Evolutionary conservation across 2,888 invertebrate species (phyloP).

Genomic region (Idaea straminata): DNA sequence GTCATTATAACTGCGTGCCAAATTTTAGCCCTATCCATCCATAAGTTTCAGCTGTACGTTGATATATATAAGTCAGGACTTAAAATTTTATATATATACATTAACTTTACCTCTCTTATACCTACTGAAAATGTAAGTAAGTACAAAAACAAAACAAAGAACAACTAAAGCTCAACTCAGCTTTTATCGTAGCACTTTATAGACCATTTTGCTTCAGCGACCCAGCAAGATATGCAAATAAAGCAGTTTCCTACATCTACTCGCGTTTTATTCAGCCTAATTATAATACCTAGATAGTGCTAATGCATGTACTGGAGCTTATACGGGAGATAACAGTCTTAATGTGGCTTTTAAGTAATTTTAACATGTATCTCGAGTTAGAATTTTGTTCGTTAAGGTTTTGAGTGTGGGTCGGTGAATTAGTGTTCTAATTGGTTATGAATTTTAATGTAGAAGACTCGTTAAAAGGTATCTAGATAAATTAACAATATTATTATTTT

Average conservation of each 20-base stretch:
- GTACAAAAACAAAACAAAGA: neutral
- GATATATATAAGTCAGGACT: too few species aligned
- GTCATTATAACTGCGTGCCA: too few species aligned
- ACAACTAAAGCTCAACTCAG: neutral
- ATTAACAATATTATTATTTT: neutral
- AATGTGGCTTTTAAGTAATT: neutral
- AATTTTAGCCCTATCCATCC: too few species aligned
- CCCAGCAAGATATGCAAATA: conserved; percentile 59
- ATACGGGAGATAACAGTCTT: neutral
- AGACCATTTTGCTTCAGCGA: conserved; percentile 46
- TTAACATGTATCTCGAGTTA: neutral
- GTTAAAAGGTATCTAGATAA: neutral
- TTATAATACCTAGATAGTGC: conserved; percentile 25
- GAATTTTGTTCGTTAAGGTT: neutral
- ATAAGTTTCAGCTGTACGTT: too few species aligned
- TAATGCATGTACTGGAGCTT: conserved; percentile 1
- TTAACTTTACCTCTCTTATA: too few species aligned
- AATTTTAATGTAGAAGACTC: neutral
- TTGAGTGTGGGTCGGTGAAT: neutral
- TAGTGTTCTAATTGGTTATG: neutral
- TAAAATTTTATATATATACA: too few species aligned
- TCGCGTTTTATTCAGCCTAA: conserved; percentile 41
- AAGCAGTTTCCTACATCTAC: conserved; percentile 40
- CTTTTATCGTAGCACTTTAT: conserved; percentile 55
- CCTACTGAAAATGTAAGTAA: neutral